A percentile compares a stretch with the other conserved stretches of the same genome.
Evolutionary conservation across 2,888 invertebrate genomes (phyloP).

Genomic region (Lutraria lutraria): DNA sequence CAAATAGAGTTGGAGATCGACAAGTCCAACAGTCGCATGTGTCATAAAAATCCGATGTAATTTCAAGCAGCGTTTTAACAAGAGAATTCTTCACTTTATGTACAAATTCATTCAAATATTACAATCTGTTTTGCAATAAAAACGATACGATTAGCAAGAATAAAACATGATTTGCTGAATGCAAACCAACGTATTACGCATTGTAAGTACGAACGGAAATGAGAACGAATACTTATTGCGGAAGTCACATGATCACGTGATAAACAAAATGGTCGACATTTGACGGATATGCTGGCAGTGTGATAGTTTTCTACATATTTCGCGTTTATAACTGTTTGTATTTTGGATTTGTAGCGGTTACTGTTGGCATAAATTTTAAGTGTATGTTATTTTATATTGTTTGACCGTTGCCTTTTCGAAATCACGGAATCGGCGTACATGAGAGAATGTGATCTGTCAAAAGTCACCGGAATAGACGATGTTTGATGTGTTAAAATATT

Average conservation of each 20-base stretch:
- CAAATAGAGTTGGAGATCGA: background rate
- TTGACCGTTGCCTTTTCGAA: background rate
- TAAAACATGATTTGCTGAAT: background rate
- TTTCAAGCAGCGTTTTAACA: too few relatives aligned
- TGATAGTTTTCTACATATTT: background rate
- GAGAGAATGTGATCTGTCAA: too few relatives aligned
- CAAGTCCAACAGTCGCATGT: background rate
- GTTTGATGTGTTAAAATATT: too few relatives aligned
- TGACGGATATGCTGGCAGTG: constrained; percentile 30
- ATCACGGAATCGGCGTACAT: background rate
- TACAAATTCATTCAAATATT: too few relatives aligned
- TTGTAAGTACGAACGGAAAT: constrained; percentile 42
- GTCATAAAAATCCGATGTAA: too few relatives aligned
- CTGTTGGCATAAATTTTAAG: background rate
- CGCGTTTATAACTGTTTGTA: background rate
- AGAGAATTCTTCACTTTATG: too few relatives aligned
- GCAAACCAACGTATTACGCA: background rate
- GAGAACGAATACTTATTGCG: constrained; percentile 45
- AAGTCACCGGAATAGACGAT: too few relatives aligned
- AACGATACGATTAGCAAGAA: background rate
- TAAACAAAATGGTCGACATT: constrained; percentile 67
- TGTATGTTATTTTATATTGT: background rate
- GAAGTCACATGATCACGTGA: constrained; percentile 73
- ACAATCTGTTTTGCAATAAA: background rate
- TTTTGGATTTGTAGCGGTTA: background rate